Base-by-base conservation (phyloP, 1,140 invertebrate genomes). In the Formica selysi region DNA sequence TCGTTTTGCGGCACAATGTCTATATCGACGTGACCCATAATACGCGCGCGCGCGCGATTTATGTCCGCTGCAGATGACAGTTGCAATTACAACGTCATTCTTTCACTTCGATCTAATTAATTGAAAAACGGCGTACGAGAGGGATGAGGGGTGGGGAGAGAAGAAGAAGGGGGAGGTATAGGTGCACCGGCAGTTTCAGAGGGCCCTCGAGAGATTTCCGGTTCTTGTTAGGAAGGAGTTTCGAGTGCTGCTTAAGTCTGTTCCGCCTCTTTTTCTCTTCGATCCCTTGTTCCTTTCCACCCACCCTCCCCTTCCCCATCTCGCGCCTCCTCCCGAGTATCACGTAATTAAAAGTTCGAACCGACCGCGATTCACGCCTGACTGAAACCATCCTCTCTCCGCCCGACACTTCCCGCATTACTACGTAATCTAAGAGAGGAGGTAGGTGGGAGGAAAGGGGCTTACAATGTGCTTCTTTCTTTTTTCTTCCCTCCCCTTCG, bases 301-400 rank as follows among this genome's bases (percentile, higher is more conserved):
- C 32, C 0, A 0, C 32, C 32, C 3, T 3, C 2, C 32, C 32
- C 32, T 32, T 1, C 32, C 3, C 32, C 68, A 51, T 36, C 32
- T 71, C 19, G 11, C 32, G 5, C 13, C 80, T 48, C 84, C 85
- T 80, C 86, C 90, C 64, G 85, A 92, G 90, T 91, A 91, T 79
- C 76, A 74, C 87, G 91, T 94, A 94, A 94, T 94, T 94, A 93
- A 94, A 94, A 93, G 93, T 93, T 94, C 80, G 81, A 92, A 87
- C 86, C 89, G 65, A 92, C 90, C 87, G 89, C 89, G 90, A 93
- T 93, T 94, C 88, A 89, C 89, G 90, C 90, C 85, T 87, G 88
- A 79, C 85, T 86, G 79, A 90, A 89, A 71, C 13, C 76, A 51
- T 65, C 51, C 38, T 48, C 51, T 19, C 19, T 19, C 13, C 16